A percentile compares a stretch with the other conserved stretches of the same genome.
Evolutionary conservation across 2,888 invertebrate genomes (phyloP).

Genomic region (Lysandra coridon): DNA sequence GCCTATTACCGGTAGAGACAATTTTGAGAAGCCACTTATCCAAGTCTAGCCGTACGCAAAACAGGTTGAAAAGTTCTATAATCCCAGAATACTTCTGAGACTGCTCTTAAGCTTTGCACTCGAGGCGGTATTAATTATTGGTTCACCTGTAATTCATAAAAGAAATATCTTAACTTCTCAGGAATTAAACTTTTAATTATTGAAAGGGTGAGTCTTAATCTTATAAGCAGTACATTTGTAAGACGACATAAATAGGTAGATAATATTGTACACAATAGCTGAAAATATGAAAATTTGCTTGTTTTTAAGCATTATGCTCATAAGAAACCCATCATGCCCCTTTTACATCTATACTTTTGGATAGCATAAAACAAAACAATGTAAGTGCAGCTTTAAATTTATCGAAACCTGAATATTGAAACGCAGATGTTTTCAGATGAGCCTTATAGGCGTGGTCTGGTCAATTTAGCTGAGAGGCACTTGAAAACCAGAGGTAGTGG

Average conservation of each 20-base stretch:
- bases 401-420: conserved; percentile 38
- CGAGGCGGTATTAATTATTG: conserved; percentile 9
- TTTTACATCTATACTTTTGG: not conserved
- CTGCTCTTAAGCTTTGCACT: conserved; percentile 23
- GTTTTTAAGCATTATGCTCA: too few species aligned
- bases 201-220: not conserved
- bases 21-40: conserved; percentile 51
- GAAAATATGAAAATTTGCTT: too few species aligned
- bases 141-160: not conserved
- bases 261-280: too few species aligned
- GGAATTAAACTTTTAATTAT: not conserved
- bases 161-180: not conserved
- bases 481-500: conserved; percentile 59
- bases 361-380: not conserved
- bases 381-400: not conserved
- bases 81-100: conserved; percentile 36
- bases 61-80: conserved; percentile 41
- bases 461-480: conserved; percentile 61
- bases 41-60: conserved; percentile 43
- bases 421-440: conserved; percentile 42
- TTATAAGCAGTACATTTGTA: not conserved
- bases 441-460: conserved; percentile 55
- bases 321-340: too few species aligned
- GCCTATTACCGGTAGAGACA: conserved; percentile 51
- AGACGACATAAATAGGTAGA: not conserved